phyloP scores from a whole-genome alignment of 2,113 vertebrate species.

The Xenopus borealis region DNA sequence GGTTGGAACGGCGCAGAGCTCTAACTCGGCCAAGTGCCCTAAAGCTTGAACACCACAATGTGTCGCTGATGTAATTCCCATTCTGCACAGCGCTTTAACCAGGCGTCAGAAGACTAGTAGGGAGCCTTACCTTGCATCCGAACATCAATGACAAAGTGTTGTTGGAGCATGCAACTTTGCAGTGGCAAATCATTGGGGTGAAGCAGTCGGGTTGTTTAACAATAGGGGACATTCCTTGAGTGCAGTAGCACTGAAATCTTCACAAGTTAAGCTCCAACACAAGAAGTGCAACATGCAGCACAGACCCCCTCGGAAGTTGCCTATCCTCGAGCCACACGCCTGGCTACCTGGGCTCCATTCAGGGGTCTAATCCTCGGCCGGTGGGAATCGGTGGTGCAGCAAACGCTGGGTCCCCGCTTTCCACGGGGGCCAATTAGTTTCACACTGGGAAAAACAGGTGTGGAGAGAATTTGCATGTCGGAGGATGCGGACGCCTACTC shows the following conservation, averaged over 20 bases:
- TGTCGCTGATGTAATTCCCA: no score
- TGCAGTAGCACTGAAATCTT: conserved; percentile 69
- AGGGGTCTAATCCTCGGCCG: conserved; percentile 57
- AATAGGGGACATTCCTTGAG: conserved; percentile 85
- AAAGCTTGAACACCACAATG: no score
- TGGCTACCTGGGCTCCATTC: conserved; percentile 62
- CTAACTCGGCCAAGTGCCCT: no score
- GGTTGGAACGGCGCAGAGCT: no score
- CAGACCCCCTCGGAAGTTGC: conserved; percentile 57
- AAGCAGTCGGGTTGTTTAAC: conserved; percentile 79
- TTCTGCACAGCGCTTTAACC: no score
- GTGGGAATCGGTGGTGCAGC: conserved; percentile 55
- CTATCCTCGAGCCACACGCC: conserved; percentile 45
- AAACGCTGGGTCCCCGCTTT: conserved; percentile 53
- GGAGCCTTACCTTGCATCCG: conserved; percentile 89
- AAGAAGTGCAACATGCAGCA: neutral
- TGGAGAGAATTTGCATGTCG: conserved; percentile 69
- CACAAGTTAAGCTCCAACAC: conserved; percentile 25
- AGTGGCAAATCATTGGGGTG: conserved; percentile 91
- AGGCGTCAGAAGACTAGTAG: no score
- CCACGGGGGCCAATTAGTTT: conserved; percentile 56
- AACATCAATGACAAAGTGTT: conserved; percentile 94
- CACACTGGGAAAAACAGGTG: conserved; percentile 63
- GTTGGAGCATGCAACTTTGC: conserved; percentile 94
- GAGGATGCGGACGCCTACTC: conserved; percentile 72